phyloP scores from a whole-genome alignment of 2,888 invertebrate species.

The Lasioglossum morio region DNA sequence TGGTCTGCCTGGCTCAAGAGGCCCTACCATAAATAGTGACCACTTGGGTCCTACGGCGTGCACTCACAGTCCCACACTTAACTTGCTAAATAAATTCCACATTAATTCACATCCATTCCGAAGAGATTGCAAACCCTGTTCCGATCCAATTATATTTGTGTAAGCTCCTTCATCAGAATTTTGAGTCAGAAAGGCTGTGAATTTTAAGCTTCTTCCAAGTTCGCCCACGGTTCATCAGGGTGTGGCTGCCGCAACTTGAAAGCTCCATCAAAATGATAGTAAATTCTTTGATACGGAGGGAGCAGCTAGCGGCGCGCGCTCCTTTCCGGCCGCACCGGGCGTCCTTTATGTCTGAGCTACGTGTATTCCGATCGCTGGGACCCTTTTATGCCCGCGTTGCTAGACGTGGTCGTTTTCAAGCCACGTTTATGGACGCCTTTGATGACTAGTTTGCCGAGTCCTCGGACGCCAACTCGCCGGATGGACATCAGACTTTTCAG shows the following conservation, averaged over 20 bases:
- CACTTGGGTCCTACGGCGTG: too few relatives aligned
- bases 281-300: background rate
- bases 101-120: too few relatives aligned
- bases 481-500: conserved; percentile 8
- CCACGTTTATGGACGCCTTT: conserved; percentile 53
- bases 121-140: too few relatives aligned
- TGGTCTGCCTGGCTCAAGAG: too few relatives aligned
- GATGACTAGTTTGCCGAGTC: conserved; percentile 25
- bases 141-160: too few relatives aligned
- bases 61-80: too few relatives aligned
- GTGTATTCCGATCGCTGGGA: conserved; percentile 50
- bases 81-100: too few relatives aligned
- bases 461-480: background rate
- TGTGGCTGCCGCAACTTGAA: background rate
- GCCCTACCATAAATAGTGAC: too few relatives aligned
- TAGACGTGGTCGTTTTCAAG: conserved; percentile 45
- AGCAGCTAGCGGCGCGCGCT: background rate
- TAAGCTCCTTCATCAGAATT: background rate
- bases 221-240: background rate
- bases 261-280: background rate
- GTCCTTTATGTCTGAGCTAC: conserved; percentile 50
- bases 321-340: conserved; percentile 29
- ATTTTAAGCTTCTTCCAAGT: background rate
- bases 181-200: background rate
- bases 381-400: conserved; percentile 51